These are phyloP conservation scores for Bombus superbus DNA, from an alignment of 1,140 invertebrate species.

Conservation along the genomic window DNA sequence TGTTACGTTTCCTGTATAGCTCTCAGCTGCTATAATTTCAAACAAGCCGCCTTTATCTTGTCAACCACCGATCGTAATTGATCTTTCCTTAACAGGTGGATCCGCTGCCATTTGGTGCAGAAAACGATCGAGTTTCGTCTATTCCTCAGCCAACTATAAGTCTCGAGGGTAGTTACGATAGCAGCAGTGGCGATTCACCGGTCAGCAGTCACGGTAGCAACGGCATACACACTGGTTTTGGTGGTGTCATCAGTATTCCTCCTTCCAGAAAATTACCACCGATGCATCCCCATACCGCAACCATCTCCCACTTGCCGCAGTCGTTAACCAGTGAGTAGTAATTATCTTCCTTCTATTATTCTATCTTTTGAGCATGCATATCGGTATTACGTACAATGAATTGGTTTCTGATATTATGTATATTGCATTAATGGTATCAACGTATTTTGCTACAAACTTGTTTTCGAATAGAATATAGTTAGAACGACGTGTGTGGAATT, in stretches of 20 bases:
- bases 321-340: constrained; percentile 9
- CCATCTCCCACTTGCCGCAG: constrained; percentile 42
- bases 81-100: constrained; percentile 75
- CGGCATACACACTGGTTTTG: constrained; percentile 69
- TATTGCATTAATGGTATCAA: too few species aligned
- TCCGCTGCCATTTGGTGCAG: constrained; percentile 54
- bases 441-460: too few species aligned
- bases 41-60: background rate
- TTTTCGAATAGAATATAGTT: too few species aligned
- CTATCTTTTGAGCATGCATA: background rate
- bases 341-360: background rate
- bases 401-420: background rate
- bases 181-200: constrained; percentile 63
- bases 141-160: constrained; percentile 57
- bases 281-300: constrained; percentile 63
- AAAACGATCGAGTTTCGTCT: constrained; percentile 37
- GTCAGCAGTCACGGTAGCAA: constrained; percentile 71
- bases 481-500: too few species aligned
- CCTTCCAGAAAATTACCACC: constrained; percentile 74
- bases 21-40: constrained; percentile 26
- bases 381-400: background rate
- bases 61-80: constrained; percentile 49
- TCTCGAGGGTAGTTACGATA: constrained; percentile 67
- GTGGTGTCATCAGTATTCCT: constrained; percentile 74
- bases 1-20: background rate